Conservation (phyloP, 2,797 vertebrate genomes). For the Galaxias olidus region DNA sequence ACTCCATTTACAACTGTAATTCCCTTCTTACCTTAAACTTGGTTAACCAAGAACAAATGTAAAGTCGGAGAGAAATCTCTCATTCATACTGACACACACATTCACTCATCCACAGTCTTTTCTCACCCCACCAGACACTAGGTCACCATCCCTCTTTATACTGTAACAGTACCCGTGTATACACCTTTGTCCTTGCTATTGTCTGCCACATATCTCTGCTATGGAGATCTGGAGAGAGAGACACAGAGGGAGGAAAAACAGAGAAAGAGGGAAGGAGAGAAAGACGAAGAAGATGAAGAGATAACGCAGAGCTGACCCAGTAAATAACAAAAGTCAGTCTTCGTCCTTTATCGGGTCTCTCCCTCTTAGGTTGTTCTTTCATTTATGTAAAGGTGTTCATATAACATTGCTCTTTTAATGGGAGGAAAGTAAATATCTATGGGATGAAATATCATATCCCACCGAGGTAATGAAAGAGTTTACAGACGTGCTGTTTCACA, state of each 20-base stretch:
- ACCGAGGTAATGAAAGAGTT: no score
- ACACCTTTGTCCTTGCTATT: no score
- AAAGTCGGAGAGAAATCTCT: neutral
- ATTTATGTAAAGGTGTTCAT: constrained; percentile 46
- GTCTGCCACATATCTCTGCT: constrained; percentile 38
- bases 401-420: constrained; percentile 45
- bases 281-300: neutral
- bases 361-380: no score
- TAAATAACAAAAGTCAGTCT: constrained; percentile 36
- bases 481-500: no score
- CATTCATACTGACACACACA: constrained; percentile 8
- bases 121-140: constrained; percentile 27
- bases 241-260: neutral
- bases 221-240: neutral
- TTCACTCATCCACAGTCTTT: neutral
- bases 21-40: no score
- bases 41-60: no score
- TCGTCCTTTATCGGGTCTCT: constrained; percentile 47
- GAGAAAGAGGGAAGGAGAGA: neutral
- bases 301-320: constrained; percentile 48
- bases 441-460: no score
- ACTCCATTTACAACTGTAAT: no score
- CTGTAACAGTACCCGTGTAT: constrained; percentile 21
- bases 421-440: constrained; percentile 50
- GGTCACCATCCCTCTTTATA: constrained; percentile 56